These are phyloP conservation scores for Nerophis ophidion DNA, from an alignment of 2,113 vertebrate species.

Conservation along the genomic window DNA sequence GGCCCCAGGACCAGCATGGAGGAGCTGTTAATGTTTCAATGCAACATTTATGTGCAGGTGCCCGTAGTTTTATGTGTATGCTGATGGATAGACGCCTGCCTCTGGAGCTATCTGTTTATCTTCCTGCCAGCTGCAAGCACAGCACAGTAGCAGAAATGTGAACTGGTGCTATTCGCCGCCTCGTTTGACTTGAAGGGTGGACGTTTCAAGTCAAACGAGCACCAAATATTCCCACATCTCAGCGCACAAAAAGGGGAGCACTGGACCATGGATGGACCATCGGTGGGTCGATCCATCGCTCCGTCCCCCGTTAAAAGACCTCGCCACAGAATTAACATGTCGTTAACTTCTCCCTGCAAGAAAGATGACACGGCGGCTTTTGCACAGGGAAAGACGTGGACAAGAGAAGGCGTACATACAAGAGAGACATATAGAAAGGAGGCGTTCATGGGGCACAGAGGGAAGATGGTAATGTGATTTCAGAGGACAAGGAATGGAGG, in stretches of 20 bases:
- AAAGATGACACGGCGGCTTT: not conserved
- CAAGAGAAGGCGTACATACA: not conserved
- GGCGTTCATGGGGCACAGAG: not conserved
- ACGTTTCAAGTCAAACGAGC: conserved; percentile 25
- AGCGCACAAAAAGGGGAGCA: conserved; percentile 8
- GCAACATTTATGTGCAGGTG: conserved; percentile 7
- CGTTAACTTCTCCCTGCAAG: conserved; percentile 11
- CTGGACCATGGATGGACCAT: conserved; percentile 32
- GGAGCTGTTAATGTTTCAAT: conserved; percentile 1
- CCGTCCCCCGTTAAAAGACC: conserved; percentile 36
- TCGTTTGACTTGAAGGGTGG: conserved; percentile 18
- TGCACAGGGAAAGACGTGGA: not conserved
- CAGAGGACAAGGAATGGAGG: too few relatives aligned
- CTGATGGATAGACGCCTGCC: conserved; percentile 14
- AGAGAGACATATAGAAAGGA: not conserved
- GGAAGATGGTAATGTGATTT: not conserved
- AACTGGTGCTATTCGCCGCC: conserved; percentile 4
- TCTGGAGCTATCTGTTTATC: conserved; percentile 57
- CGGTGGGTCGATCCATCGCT: conserved; percentile 30
- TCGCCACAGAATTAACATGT: conserved; percentile 13
- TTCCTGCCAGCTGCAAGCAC: conserved; percentile 53
- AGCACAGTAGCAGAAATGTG: conserved; percentile 3
- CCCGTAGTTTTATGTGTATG: conserved; percentile 12
- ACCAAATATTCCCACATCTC: conserved; percentile 14
- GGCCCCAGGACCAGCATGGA: conserved; percentile 1